Percentiles rank a stretch among this genome's conserved stretches.
These are phyloP conservation scores for Corythucha ciliata DNA, from an alignment of 2,888 invertebrate genomes.

Conservation along the genomic window DNA sequence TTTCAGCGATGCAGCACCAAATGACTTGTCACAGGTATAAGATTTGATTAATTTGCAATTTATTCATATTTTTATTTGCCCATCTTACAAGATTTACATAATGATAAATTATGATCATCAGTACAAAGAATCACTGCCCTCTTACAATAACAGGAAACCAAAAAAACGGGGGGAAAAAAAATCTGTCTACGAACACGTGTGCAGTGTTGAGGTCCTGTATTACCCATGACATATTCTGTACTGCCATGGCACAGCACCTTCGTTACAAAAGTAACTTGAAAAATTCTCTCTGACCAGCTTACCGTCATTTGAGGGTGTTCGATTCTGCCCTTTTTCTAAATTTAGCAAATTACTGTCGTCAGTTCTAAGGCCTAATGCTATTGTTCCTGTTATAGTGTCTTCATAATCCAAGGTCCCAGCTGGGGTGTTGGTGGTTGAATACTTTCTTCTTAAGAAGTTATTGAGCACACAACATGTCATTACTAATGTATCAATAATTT, in stretches of 20 bases:
- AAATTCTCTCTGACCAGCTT: constrained; percentile 5
- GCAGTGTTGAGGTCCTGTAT: neutral
- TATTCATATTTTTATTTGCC: too few relatives aligned
- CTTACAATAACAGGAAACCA: too few relatives aligned
- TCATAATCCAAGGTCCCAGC: neutral
- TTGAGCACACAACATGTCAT: constrained; percentile 8
- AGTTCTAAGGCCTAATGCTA: constrained; percentile 4
- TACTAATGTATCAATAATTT: constrained; percentile 5
- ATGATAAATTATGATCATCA: too few relatives aligned
- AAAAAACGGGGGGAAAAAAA: too few relatives aligned
- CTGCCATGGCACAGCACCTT: constrained; percentile 3
- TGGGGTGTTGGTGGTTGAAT: constrained; percentile 1
- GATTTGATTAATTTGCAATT: too few relatives aligned
- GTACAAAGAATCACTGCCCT: too few relatives aligned
- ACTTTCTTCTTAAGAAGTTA: constrained; percentile 10
- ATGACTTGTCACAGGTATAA: too few relatives aligned
- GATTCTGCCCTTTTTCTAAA: constrained; percentile 2
- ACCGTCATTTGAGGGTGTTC: neutral
- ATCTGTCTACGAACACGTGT: neutral
- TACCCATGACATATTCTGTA: neutral
- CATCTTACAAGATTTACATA: too few relatives aligned
- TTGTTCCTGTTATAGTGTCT: neutral
- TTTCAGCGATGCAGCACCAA: neutral
- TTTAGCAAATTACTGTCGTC: constrained; percentile 1
- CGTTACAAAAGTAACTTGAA: constrained; percentile 1